These are phyloP conservation scores for Hipposideros larvatus DNA, from an alignment of 2,797 vertebrate genomes.

Conservation along the genomic window DNA sequence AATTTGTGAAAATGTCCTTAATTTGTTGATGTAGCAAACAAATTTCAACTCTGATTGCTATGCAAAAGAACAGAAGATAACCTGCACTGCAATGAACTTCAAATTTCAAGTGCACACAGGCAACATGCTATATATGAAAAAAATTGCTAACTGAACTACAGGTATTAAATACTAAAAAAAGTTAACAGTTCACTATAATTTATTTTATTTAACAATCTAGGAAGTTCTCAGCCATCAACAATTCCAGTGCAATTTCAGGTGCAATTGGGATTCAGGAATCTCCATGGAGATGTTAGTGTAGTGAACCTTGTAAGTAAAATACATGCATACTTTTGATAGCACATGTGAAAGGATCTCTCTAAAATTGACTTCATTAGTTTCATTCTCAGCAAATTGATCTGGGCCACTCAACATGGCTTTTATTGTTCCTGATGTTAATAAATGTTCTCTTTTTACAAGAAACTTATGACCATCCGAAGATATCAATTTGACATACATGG, in stretches of 20 bases:
- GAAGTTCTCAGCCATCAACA: slow-evolving; percentile 99
- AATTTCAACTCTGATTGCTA: slow-evolving; percentile 85
- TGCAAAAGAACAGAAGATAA: slow-evolving; percentile 85
- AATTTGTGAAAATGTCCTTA: slow-evolving; percentile 87
- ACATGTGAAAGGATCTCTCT: slow-evolving; percentile 99
- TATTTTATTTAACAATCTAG: slow-evolving; percentile 99
- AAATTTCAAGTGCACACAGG: slow-evolving; percentile 88
- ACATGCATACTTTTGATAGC: slow-evolving; percentile 99
- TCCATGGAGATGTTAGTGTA: slow-evolving; percentile 99
- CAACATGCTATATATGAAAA: slow-evolving; percentile 92
- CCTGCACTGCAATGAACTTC: slow-evolving; percentile 86
- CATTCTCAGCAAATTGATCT: slow-evolving; percentile 99
- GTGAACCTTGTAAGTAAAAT: slow-evolving; percentile 99
- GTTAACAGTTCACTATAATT: slow-evolving; percentile 91
- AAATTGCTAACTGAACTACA: slow-evolving; percentile 90
- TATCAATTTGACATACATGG: no score
- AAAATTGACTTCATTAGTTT: slow-evolving; percentile 99
- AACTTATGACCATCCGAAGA: no score
- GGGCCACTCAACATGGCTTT: slow-evolving; percentile 40
- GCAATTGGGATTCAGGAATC: slow-evolving; percentile 99
- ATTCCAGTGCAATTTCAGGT: slow-evolving; percentile 99
- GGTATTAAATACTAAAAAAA: slow-evolving; percentile 92
- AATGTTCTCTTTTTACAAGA: no score
- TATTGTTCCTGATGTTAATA: no score
- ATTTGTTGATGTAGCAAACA: slow-evolving; percentile 88